Evolutionary conservation across 2,797 vertebrate species (phyloP).

Genomic region (Gorsachius magnificus): DNA sequence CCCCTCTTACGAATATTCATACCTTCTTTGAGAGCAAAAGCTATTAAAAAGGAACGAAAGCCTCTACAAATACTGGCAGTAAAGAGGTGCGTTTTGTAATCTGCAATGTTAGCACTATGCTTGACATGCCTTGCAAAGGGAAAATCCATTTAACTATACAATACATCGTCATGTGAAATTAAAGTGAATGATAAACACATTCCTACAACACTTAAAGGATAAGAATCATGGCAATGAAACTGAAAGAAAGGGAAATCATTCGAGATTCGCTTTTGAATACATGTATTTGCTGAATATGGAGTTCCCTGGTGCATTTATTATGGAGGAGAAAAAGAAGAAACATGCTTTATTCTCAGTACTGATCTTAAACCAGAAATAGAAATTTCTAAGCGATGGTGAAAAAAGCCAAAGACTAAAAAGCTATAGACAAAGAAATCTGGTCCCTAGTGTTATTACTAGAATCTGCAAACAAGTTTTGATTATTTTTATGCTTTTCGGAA

Average conservation of each 20-base stretch:
- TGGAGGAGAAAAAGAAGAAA: neutral
- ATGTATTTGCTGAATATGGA: neutral
- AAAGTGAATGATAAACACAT: neutral
- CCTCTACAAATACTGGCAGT: neutral
- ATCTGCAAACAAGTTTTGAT: neutral
- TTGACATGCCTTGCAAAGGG: neutral
- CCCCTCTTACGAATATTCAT: neutral
- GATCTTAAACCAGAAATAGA: neutral
- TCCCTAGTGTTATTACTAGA: neutral
- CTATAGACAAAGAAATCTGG: neutral
- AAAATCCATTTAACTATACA: neutral
- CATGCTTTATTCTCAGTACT: neutral
- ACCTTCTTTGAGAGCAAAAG: neutral
- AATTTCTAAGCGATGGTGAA: neutral
- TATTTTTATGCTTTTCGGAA: neutral
- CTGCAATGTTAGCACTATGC: neutral
- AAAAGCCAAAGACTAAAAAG: neutral
- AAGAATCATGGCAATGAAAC: neutral
- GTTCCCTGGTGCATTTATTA: neutral
- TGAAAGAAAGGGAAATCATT: neutral
- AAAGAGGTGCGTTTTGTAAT: neutral
- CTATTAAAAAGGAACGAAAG: neutral
- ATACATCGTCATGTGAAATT: neutral
- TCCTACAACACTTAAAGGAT: neutral
- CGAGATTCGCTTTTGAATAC: neutral